phyloP scores from a whole-genome alignment of 2,797 vertebrate species.

The Caiman crocodilus region DNA sequence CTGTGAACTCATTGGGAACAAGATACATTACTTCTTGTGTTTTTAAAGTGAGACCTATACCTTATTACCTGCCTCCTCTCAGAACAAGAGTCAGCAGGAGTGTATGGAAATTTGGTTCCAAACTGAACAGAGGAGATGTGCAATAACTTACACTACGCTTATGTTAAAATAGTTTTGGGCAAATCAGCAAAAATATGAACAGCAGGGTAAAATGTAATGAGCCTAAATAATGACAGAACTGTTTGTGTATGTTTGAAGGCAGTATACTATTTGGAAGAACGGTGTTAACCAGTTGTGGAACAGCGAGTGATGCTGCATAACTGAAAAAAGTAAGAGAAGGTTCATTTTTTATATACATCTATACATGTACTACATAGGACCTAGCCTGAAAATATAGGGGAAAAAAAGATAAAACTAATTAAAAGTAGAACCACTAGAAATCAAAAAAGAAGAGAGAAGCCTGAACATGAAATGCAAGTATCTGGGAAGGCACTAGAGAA shows the following conservation, averaged over 20 bases:
- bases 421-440: background rate
- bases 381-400: slow-evolving; percentile 27
- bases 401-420: background rate
- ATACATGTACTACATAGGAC: background rate
- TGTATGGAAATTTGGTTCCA: background rate
- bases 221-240: slow-evolving; percentile 18
- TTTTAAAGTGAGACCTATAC: background rate
- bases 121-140: background rate
- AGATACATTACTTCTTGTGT: background rate
- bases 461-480: background rate
- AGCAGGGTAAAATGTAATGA: background rate
- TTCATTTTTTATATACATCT: slow-evolving; percentile 27
- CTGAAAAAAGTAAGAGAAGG: slow-evolving; percentile 12
- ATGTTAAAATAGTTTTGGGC: slow-evolving; percentile 39
- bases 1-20: slow-evolving; percentile 36
- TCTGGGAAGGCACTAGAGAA: background rate
- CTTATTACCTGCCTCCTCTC: background rate
- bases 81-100: slow-evolving; percentile 20
- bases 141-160: slow-evolving; percentile 51
- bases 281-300: background rate
- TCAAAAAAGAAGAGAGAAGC: background rate
- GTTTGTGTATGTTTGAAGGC: slow-evolving; percentile 19
- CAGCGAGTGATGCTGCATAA: background rate
- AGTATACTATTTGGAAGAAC: background rate
- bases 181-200: slow-evolving; percentile 6